Evolutionary conservation across 2,797 vertebrate genomes (phyloP).

Genomic region (Gorsachius magnificus): DNA sequence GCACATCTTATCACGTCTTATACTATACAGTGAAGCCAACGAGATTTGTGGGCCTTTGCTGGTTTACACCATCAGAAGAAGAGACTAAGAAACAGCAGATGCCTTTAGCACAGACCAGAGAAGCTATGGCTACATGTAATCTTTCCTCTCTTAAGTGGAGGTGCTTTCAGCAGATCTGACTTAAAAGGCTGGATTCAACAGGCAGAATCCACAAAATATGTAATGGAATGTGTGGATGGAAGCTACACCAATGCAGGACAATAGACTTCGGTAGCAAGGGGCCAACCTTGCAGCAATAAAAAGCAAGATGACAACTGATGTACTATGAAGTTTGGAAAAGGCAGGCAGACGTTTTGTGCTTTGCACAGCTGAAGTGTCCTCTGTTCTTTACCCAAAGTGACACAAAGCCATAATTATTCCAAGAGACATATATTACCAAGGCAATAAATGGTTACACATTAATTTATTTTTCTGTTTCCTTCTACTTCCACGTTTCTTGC

Average conservation of each 20-base stretch:
- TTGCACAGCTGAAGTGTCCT: background rate
- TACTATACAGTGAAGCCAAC: rapidly evolving
- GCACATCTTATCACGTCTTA: background rate
- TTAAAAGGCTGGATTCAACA: background rate
- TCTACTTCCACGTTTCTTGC: background rate
- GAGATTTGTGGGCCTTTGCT: background rate
- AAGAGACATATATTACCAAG: background rate
- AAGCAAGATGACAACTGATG: background rate
- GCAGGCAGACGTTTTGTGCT: background rate
- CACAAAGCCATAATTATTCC: background rate
- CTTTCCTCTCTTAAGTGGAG: background rate
- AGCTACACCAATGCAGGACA: background rate
- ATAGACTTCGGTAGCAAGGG: background rate
- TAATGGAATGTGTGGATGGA: background rate
- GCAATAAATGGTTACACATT: background rate
- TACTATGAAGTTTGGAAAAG: background rate
- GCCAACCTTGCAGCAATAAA: background rate
- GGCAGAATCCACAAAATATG: background rate
- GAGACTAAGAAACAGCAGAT: background rate
- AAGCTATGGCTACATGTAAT: rapidly evolving
- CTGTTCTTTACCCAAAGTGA: background rate
- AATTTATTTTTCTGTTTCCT: background rate
- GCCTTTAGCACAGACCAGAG: background rate
- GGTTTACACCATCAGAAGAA: background rate
- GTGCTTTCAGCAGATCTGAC: background rate